These are phyloP conservation scores for Poecile montanus DNA, from an alignment of 2,797 vertebrate genomes.

Conservation along the genomic window DNA sequence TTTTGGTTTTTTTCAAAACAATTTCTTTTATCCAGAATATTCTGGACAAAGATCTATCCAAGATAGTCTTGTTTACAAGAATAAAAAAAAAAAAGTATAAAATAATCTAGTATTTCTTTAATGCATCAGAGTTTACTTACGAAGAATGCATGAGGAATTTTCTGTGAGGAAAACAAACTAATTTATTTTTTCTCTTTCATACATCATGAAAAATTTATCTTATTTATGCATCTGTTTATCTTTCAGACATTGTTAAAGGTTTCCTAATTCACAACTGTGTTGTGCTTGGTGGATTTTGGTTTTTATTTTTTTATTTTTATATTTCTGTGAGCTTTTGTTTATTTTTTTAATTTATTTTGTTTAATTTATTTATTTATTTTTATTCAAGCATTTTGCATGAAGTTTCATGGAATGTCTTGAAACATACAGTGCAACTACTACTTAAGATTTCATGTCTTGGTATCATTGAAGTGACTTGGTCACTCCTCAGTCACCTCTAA, in stretches of 20 bases:
- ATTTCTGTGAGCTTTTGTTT: not conserved
- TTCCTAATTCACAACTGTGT: not conserved
- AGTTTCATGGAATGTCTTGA: not conserved
- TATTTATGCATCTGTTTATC: not conserved
- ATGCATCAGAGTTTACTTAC: not conserved
- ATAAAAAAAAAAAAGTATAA: not conserved
- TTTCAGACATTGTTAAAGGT: not conserved
- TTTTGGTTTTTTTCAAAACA: not conserved
- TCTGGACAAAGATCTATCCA: no score
- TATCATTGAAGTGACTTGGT: not conserved
- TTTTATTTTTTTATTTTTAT: not conserved
- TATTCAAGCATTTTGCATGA: not conserved
- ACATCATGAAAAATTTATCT: not conserved
- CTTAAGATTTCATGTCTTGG: not conserved
- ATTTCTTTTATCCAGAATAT: not conserved
- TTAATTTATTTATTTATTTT: no score
- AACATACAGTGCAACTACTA: fast-evolving
- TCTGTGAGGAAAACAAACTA: not conserved
- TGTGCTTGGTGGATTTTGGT: not conserved
- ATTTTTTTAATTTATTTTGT: no score
- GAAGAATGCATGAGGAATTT: not conserved
- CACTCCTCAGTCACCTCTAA: not conserved
- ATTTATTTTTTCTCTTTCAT: not conserved
- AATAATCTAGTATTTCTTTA: not conserved
- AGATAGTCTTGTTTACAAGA: not conserved